Evolutionary conservation across 2,113 vertebrate species (phyloP).

Genomic region (Glaucomys volans): DNA sequence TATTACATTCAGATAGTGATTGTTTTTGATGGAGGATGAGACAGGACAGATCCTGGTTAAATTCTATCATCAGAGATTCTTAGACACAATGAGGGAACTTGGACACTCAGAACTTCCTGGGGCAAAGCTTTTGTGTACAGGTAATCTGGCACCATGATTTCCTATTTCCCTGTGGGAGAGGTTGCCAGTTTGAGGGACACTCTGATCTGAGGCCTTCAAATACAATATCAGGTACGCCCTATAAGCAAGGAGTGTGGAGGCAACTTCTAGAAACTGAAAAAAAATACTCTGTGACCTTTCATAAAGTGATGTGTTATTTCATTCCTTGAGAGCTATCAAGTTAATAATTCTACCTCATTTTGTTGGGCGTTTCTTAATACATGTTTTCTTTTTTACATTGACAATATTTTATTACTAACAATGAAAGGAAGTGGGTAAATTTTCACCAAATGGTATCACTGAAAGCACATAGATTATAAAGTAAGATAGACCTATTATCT

Average conservation of each 20-base stretch:
- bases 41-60: not conserved
- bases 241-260: not conserved
- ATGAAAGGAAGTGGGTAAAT: not conserved
- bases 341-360: slow-evolving; percentile 29
- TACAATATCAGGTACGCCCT: not conserved
- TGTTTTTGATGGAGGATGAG: not conserved
- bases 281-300: not conserved
- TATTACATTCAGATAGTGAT: not conserved
- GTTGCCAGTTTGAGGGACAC: not conserved
- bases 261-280: not conserved
- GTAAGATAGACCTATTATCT: not conserved
- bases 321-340: not conserved
- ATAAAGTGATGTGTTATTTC: not conserved
- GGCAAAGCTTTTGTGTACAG: not conserved
- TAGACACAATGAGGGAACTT: not conserved
- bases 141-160: not conserved
- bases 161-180: not conserved
- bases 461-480: not conserved
- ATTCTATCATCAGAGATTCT: not conserved
- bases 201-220: not conserved
- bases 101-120: not conserved
- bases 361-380: not conserved
- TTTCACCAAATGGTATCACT: not conserved
- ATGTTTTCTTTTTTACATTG: not conserved
- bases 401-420: not conserved